Base-by-base conservation (phyloP, 2,113 vertebrate species). In the Pantherophis guttatus region DNA sequence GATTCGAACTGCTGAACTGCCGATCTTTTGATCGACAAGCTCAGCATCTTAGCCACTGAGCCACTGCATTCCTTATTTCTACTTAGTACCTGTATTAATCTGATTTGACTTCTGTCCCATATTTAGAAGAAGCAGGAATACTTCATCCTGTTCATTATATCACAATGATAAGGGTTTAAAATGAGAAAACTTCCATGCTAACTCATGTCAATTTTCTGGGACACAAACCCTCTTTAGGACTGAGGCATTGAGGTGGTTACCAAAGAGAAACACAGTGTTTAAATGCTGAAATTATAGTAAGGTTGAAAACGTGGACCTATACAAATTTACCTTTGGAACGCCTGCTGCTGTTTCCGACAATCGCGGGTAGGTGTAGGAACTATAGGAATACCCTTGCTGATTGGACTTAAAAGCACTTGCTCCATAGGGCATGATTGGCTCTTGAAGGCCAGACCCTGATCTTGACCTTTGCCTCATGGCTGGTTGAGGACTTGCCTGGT, bases 351-450 rank as follows among this genome's bases (percentile, higher is more conserved):
- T 98, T 98, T 99, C 99, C 0, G 99, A 99, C 95, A 99, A 97
- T 93, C 99, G 99, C 13, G 99, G 99, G 96, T 99, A 99, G 90
- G 99, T 99, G 97, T 99, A 99, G 90, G 99, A 99, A 97, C 98
- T 99, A 97, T 99, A 99, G 0, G 98, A 96, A 92, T 99, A 98
- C 89, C 98, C 98, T 93, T 99, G 99, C 87, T 98, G 97, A 86
- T 98, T 98, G 90, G 98, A 98, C 98, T 98, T 99, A 96, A 99
- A 99, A 91, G 98, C 98, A 58, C 98, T 98, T 86, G 98, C 97
- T 70, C 98, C 98, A 0, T 98, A 99, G 55, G 99, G 98, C 95
- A 98, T 95, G 95, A 98, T 98, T 0, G 99, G 99, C 96, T 99
- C 99, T 98, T 99, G 99, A 91, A 99, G 98, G 33, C 99, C 99